Percentiles rank a stretch among this genome's conserved stretches.
phyloP scores from a whole-genome alignment of 2,888 invertebrate species.

The Cheilosia scutellata region DNA sequence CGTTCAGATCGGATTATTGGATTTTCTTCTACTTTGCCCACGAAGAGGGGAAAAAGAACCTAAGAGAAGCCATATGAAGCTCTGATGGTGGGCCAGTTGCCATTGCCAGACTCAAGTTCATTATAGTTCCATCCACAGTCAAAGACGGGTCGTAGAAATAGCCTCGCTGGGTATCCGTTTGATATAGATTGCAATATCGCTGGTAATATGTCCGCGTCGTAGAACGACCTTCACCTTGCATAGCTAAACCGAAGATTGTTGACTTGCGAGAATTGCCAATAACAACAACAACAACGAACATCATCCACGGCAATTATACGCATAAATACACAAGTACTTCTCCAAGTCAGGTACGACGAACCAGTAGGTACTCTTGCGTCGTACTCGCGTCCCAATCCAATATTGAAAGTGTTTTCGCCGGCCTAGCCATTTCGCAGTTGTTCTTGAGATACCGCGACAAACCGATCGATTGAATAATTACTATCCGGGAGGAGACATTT shows the following conservation, averaged over 20 bases:
- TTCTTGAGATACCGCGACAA: constrained; percentile 54
- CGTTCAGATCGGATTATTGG: constrained; percentile 41
- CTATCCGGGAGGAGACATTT: constrained; percentile 42
- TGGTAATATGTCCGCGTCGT: constrained; percentile 54
- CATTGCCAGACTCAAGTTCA: constrained; percentile 50
- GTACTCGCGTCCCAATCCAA: constrained; percentile 17
- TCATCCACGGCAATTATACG: constrained; percentile 9
- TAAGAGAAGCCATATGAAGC: constrained; percentile 51
- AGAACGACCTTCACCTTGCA: constrained; percentile 75
- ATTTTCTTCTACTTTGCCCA: constrained; percentile 6
- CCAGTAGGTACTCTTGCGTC: constrained; percentile 11
- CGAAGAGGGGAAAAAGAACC: constrained; percentile 27
- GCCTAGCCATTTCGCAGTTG: constrained; percentile 51
- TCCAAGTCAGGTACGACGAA: constrained; percentile 32
- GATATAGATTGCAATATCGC: constrained; percentile 26
- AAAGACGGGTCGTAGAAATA: constrained; percentile 53
- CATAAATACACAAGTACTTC: constrained; percentile 15
- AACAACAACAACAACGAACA: constrained; percentile 31
- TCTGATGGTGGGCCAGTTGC: constrained; percentile 19
- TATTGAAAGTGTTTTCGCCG: constrained; percentile 68
- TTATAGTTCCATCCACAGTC: constrained; percentile 69
- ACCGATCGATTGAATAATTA: constrained; percentile 58
- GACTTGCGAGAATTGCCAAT: constrained; percentile 39
- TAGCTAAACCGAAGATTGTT: constrained; percentile 50
- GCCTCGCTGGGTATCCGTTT: constrained; percentile 18